Percentiles rank a stretch among this genome's conserved stretches.
Evolutionary conservation across 2,797 vertebrate genomes (phyloP).

Genomic region (Pangasius djambal): DNA sequence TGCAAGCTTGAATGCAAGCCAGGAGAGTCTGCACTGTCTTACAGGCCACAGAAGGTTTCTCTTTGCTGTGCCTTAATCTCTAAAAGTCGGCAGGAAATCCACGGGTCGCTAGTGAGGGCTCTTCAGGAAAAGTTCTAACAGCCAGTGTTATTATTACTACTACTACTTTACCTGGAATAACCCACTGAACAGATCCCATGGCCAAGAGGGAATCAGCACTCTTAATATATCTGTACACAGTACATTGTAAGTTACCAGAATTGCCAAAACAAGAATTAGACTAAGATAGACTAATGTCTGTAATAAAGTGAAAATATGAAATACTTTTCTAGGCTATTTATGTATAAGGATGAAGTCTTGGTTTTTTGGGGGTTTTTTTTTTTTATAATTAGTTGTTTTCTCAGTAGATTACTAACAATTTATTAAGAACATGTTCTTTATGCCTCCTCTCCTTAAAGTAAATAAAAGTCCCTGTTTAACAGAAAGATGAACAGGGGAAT

Average conservation of each 20-base stretch:
- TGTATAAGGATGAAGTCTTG: not conserved
- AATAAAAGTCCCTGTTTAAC: slow-evolving; percentile 38
- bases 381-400: not conserved
- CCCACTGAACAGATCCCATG: not conserved
- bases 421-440: not conserved
- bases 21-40: slow-evolving; percentile 46
- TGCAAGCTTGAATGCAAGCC: slow-evolving; percentile 55
- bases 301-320: not conserved
- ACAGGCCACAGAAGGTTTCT: slow-evolving; percentile 42
- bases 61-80: slow-evolving; percentile 14
- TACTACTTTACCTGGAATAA: not conserved
- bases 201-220: not conserved
- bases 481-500: slow-evolving; percentile 47
- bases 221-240: not conserved
- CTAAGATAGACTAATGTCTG: not conserved
- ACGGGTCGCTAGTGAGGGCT: slow-evolving; percentile 30
- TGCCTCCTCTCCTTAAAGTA: slow-evolving; percentile 21
- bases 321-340: not conserved
- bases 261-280: not conserved
- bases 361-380: not conserved
- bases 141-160: not conserved
- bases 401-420: not conserved
- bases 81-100: slow-evolving; percentile 31
- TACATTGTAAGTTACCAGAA: not conserved
- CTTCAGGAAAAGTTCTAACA: slow-evolving; percentile 20